Evolutionary conservation across 1,140 invertebrate genomes (phyloP).

Genomic region (Sycophila sp.): DNA sequence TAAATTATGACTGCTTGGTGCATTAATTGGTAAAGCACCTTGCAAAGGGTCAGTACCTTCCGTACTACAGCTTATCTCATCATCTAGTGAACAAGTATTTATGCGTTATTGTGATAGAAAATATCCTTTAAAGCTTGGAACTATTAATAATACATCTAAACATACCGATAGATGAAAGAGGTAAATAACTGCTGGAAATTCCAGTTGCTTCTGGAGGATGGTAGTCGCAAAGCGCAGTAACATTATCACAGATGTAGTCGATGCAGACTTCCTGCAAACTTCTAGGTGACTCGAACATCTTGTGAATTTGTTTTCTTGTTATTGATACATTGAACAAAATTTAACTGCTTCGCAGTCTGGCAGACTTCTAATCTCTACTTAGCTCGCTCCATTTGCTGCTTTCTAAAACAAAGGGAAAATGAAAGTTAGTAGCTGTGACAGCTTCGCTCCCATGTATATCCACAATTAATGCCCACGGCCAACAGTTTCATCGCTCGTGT

Average conservation of each 20-base stretch:
- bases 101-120: no score
- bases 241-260: conserved; percentile 77
- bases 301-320: conserved; percentile 39
- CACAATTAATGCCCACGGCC: no score
- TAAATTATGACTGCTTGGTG: conserved; percentile 47
- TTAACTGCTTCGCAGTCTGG: neutral
- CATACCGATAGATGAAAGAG: conserved; percentile 15
- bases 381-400: neutral
- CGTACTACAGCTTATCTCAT: conserved; percentile 40
- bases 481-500: no score
- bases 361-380: no score
- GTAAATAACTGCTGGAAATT: conserved; percentile 31
- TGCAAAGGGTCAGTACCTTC: conserved; percentile 40
- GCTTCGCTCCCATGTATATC: no score
- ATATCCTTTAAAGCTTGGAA: no score
- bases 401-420: no score
- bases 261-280: conserved; percentile 76
- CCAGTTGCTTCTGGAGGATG: conserved; percentile 50
- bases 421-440: no score
- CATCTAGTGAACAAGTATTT: conserved; percentile 35
- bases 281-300: conserved; percentile 74
- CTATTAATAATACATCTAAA: neutral
- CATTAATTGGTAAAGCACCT: conserved; percentile 42
- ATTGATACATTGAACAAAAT: conserved; percentile 34
- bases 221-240: conserved; percentile 70